These are phyloP conservation scores for Thunnus maccoyii DNA, from an alignment of 2,113 vertebrate species.

Conservation along the genomic window DNA sequence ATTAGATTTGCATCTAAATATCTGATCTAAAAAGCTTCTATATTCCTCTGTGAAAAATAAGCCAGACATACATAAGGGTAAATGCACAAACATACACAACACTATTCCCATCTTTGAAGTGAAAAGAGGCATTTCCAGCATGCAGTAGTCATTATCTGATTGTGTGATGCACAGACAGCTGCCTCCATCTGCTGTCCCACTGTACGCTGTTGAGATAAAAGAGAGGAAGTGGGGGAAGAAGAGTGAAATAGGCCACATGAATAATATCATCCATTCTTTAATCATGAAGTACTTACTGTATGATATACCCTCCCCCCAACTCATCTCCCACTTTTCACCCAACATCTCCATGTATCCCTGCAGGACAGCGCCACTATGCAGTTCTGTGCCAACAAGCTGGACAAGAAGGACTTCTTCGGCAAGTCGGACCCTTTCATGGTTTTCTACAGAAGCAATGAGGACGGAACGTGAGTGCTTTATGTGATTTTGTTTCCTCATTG, in stretches of 20 bases:
- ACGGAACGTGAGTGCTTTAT: constrained; percentile 89
- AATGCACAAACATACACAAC: background rate
- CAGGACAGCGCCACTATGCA: constrained; percentile 94
- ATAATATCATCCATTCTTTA: constrained; percentile 24
- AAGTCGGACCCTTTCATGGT: constrained; percentile 95
- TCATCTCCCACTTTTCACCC: constrained; percentile 6
- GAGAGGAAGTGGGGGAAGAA: background rate
- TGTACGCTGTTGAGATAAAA: constrained; percentile 29
- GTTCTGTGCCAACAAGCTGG: constrained; percentile 95
- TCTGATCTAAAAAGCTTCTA: background rate
- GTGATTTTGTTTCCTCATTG: background rate
- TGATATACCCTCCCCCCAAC: background rate
- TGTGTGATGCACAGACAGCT: constrained; percentile 18
- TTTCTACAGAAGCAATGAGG: constrained; percentile 94
- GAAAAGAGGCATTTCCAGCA: constrained; percentile 9
- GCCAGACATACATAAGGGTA: background rate
- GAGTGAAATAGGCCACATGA: constrained; percentile 25
- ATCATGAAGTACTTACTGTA: constrained; percentile 2
- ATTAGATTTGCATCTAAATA: too few relatives aligned
- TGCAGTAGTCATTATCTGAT: constrained; percentile 37
- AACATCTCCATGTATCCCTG: constrained; percentile 22
- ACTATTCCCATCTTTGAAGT: background rate
- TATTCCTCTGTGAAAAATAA: background rate
- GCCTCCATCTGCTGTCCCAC: constrained; percentile 34
- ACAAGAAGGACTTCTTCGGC: constrained; percentile 96